phyloP scores from a whole-genome alignment of 2,888 invertebrate species.

The Pteria penguin region DNA sequence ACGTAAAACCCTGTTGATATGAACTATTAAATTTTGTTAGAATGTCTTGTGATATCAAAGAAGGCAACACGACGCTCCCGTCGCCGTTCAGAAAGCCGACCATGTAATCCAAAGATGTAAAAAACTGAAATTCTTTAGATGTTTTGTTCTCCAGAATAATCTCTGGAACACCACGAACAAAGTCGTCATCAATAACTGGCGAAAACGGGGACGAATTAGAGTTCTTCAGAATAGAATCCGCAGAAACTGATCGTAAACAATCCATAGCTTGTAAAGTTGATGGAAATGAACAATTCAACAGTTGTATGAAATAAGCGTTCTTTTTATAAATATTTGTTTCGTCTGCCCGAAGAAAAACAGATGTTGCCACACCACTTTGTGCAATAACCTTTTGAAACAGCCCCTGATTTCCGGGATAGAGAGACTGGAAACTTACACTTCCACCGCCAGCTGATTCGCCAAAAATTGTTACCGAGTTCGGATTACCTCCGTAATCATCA shows the following conservation, averaged over 20 bases:
- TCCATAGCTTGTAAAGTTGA: too few relatives aligned
- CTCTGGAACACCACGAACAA: conserved; percentile 39
- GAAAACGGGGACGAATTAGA: too few relatives aligned
- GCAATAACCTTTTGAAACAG: conserved; percentile 59
- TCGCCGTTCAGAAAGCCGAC: too few relatives aligned
- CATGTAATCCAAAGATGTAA: conserved; percentile 51
- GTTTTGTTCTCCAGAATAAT: conserved; percentile 29
- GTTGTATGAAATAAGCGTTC: conserved; percentile 29
- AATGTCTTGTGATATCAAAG: too few relatives aligned
- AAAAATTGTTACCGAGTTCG: conserved; percentile 52
- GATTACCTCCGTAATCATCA: conserved; percentile 59
- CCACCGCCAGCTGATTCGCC: conserved; percentile 64
- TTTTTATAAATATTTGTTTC: background rate
- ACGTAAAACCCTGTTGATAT: too few relatives aligned
- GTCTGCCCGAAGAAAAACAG: conserved; percentile 84
- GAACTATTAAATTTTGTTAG: too few relatives aligned
- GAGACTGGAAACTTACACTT: conserved; percentile 54
- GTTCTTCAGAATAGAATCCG: too few relatives aligned
- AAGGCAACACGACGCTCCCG: too few relatives aligned
- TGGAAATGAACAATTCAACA: conserved; percentile 39
- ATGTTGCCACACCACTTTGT: conserved; percentile 61
- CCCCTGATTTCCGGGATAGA: conserved; percentile 49
- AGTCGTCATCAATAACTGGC: conserved; percentile 51
- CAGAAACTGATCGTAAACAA: too few relatives aligned
- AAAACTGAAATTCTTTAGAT: conserved; percentile 40